Conservation (phyloP, 2,888 invertebrate species). For the Graphium colonna region DNA sequence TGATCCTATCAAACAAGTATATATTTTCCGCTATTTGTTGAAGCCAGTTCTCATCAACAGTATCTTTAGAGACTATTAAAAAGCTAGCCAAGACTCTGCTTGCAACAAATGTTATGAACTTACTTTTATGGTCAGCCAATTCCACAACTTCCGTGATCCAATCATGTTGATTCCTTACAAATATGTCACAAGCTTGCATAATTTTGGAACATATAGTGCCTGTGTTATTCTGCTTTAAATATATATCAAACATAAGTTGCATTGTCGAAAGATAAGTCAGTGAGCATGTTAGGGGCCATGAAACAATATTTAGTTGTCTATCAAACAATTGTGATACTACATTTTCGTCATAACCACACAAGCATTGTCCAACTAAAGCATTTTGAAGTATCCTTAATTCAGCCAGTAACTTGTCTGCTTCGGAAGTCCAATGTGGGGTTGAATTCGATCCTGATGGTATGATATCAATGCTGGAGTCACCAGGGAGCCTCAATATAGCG, state of each 20-base stretch:
- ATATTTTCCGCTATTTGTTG: constrained; percentile 88
- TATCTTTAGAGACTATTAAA: constrained; percentile 90
- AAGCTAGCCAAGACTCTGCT: constrained; percentile 90
- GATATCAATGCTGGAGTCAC: constrained; percentile 51
- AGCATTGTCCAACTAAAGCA: constrained; percentile 86
- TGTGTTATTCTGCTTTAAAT: constrained; percentile 89
- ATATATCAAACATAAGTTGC: constrained; percentile 90
- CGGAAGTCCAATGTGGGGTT: constrained; percentile 54
- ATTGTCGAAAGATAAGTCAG: constrained; percentile 90
- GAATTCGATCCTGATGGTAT: constrained; percentile 67
- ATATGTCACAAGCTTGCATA: constrained; percentile 88
- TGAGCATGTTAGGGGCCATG: constrained; percentile 74
- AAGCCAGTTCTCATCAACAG: constrained; percentile 89
- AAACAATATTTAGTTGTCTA: constrained; percentile 74
- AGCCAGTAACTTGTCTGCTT: constrained; percentile 64
- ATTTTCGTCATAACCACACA: constrained; percentile 87
- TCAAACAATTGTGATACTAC: constrained; percentile 86
- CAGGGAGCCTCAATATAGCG: constrained; percentile 57
- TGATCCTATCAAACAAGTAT: constrained; percentile 82
- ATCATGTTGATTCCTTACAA: constrained; percentile 89
- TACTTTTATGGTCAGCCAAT: constrained; percentile 87
- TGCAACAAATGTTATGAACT: constrained; percentile 89
- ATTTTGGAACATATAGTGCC: constrained; percentile 91
- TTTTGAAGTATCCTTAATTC: constrained; percentile 82
- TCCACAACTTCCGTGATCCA: constrained; percentile 92